A percentile compares a stretch with the other conserved stretches of the same genome.
phyloP scores from a whole-genome alignment of 2,113 vertebrate genomes.

The Trematocara nigrifrons region DNA sequence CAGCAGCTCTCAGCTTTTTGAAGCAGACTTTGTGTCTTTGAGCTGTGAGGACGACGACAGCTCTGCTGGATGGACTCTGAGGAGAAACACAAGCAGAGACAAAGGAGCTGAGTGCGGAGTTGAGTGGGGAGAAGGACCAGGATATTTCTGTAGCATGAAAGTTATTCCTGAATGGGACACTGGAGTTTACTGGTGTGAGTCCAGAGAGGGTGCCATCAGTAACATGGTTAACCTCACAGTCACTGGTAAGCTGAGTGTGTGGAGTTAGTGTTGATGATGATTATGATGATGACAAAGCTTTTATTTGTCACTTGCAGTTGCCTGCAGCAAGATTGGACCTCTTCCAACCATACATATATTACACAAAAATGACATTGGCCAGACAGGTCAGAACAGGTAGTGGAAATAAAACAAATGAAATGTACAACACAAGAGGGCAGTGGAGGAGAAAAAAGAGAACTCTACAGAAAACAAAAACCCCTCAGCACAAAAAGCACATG shows the following conservation, averaged over 20 bases:
- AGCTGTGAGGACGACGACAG: neutral
- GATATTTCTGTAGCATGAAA: fast-evolving
- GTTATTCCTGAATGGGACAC: neutral
- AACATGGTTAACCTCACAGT: too few relatives aligned
- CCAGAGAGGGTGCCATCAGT: too few relatives aligned
- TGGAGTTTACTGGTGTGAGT: too few relatives aligned
- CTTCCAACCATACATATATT: neutral
- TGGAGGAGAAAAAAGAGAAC: neutral
- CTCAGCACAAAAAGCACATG: neutral
- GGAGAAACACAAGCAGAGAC: fast-evolving
- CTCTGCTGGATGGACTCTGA: neutral
- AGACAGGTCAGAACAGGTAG: neutral
- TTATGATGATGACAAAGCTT: neutral
- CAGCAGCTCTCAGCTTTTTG: neutral
- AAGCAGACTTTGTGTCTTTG: neutral
- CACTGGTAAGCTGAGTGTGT: too few relatives aligned
- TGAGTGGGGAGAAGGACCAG: neutral
- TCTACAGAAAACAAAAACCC: neutral
- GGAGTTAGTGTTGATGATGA: neutral
- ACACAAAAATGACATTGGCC: neutral
- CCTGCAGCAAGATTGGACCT: neutral
- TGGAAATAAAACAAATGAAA: neutral
- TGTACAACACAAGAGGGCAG: neutral
- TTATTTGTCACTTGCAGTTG: neutral
- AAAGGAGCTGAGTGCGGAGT: fast-evolving